phyloP scores from a whole-genome alignment of 1,140 invertebrate genomes.

The Orussus abietinus region DNA sequence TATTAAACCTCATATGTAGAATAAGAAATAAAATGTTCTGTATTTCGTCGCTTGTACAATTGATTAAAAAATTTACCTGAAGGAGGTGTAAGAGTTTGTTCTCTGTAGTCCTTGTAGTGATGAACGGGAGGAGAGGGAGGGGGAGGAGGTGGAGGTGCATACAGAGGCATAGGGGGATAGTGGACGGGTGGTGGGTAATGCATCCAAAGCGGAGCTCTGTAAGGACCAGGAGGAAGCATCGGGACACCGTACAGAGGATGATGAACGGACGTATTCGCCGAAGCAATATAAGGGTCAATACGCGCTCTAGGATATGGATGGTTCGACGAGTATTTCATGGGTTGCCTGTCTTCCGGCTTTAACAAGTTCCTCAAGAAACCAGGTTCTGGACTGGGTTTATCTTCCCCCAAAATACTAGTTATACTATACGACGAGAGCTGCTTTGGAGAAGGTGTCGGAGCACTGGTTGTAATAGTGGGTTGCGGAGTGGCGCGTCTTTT shows the following conservation, averaged over 20 bases:
- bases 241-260: conserved; percentile 47
- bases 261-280: conserved; percentile 39
- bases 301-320: conserved; percentile 41
- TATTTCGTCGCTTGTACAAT: not conserved
- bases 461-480: conserved; percentile 31
- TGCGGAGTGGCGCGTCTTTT: conserved; percentile 46
- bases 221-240: conserved; percentile 49
- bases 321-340: conserved; percentile 46
- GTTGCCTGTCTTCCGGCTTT: conserved; percentile 46
- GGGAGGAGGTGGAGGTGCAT: conserved; percentile 41
- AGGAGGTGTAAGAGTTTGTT: conserved; percentile 51
- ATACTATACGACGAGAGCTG: conserved; percentile 72
- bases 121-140: conserved; percentile 45
- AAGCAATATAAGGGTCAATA: conserved; percentile 41
- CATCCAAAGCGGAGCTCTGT: conserved; percentile 55
- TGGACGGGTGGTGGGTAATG: conserved; percentile 55
- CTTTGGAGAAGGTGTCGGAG: conserved; percentile 46
- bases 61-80: conserved; percentile 35
- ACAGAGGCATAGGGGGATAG: conserved; percentile 47
- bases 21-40: not conserved
- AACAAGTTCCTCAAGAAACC: conserved; percentile 50
- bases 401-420: conserved; percentile 66
- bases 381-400: conserved; percentile 44
- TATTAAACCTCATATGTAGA: not conserved
- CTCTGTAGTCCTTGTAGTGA: conserved; percentile 52